These are phyloP conservation scores for Drosophila insularis DNA, from an alignment of 1,140 invertebrate species.

Conservation along the genomic window DNA sequence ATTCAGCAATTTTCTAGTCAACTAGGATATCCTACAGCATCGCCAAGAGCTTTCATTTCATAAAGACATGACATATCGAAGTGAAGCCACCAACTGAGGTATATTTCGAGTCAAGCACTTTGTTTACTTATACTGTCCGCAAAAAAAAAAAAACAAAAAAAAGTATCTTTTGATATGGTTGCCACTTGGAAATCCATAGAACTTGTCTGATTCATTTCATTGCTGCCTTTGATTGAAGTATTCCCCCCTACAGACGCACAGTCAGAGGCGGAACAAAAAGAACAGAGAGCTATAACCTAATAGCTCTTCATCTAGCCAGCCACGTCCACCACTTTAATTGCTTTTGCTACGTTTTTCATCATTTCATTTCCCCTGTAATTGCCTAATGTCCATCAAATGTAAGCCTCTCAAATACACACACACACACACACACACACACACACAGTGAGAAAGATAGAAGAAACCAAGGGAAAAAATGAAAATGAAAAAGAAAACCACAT, in stretches of 20 bases:
- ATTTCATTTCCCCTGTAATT: constrained; percentile 45
- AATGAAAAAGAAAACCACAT: constrained; percentile 32
- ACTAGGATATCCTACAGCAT: too few species aligned
- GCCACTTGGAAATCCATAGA: background rate
- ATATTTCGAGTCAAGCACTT: background rate
- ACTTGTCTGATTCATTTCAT: background rate
- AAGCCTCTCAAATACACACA: constrained; percentile 35
- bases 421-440: constrained; percentile 6
- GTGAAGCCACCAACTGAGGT: background rate
- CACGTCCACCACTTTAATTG: constrained; percentile 28
- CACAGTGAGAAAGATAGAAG: background rate
- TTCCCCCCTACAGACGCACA: background rate
- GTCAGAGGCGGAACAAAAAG: background rate
- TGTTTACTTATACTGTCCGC: background rate
- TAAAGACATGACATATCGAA: too few species aligned
- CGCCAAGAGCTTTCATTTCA: too few species aligned
- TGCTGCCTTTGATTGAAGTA: constrained; percentile 4
- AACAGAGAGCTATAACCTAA: constrained; percentile 2
- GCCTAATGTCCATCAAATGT: constrained; percentile 62
- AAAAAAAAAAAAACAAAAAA: background rate
- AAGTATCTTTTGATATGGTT: constrained; percentile 3
- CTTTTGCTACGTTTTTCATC: constrained; percentile 37
- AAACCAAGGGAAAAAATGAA: constrained; percentile 8
- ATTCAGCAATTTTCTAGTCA: too few species aligned
- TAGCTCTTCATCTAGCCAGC: constrained; percentile 11